A percentile compares a stretch with the other conserved stretches of the same genome.
These are phyloP conservation scores for Leptoteleia sp. DNA, from an alignment of 1,140 invertebrate species.

Conservation along the genomic window DNA sequence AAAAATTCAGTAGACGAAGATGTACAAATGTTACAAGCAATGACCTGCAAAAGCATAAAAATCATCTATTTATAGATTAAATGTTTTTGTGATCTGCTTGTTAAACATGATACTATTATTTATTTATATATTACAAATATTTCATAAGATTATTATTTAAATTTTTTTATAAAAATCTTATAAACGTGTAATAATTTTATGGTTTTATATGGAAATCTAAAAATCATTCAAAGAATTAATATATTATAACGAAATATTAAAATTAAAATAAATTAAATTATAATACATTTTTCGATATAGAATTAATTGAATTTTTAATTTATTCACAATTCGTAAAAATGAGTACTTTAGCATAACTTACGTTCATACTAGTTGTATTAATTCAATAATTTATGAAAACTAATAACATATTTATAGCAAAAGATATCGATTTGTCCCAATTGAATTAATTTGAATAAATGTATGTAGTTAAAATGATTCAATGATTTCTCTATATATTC, in stretches of 20 bases:
- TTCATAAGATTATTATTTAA: no score
- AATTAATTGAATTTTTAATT: background rate
- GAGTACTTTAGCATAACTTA: background rate
- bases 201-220: no score
- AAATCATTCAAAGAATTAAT: no score
- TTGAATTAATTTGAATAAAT: conserved; percentile 25
- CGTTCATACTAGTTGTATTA: background rate
- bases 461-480: background rate
- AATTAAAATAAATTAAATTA: no score
- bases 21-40: background rate
- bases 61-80: no score
- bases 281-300: no score
- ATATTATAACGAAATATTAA: no score
- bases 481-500: background rate
- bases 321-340: background rate
- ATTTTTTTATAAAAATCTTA: no score
- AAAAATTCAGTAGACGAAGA: background rate
- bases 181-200: no score
- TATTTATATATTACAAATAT: no score
- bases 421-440: conserved; percentile 1
- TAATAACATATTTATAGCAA: conserved; percentile 9
- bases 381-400: conserved; percentile 1
- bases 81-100: no score
- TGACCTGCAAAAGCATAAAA: background rate
- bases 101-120: no score